Evolutionary conservation across 2,888 invertebrate genomes (phyloP).

Genomic region (Pyrgus malvae): DNA sequence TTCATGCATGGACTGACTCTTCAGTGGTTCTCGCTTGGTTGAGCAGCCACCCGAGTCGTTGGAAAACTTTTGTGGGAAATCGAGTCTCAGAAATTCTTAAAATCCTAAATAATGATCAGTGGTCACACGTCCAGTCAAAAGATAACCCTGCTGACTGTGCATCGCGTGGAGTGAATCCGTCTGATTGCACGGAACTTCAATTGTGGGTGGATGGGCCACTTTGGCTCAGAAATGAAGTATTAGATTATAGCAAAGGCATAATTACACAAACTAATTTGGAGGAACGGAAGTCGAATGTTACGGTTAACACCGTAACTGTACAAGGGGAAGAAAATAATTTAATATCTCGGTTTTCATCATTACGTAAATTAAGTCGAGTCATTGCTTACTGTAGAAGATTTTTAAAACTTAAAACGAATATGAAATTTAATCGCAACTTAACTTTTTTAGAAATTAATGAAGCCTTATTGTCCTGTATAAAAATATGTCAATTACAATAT

Average conservation of each 20-base stretch:
- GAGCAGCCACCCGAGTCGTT: constrained; percentile 28
- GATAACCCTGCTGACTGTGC: constrained; percentile 39
- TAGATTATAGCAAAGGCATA: neutral
- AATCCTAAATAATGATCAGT: constrained; percentile 23
- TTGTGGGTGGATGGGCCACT: neutral
- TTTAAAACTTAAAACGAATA: neutral
- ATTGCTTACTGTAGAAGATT: neutral
- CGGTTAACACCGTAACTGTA: neutral
- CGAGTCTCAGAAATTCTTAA: constrained; percentile 36
- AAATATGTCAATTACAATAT: constrained; percentile 16
- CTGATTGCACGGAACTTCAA: neutral
- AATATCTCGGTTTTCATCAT: constrained; percentile 1
- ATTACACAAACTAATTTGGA: neutral
- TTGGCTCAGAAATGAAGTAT: constrained; percentile 3
- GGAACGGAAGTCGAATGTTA: constrained; percentile 1
- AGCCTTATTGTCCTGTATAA: constrained; percentile 23
- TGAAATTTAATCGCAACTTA: too few relatives aligned
- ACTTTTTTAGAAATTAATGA: constrained; percentile 6
- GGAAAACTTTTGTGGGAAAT: constrained; percentile 40
- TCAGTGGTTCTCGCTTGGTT: constrained; percentile 14
- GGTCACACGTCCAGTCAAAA: constrained; percentile 35
- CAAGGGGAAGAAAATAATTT: neutral
- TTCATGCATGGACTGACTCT: constrained; percentile 33
- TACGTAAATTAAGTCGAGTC: neutral
- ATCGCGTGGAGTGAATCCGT: constrained; percentile 30